These are phyloP conservation scores for Puntigrus tetrazona DNA, from an alignment of 2,113 vertebrate species.

Conservation along the genomic window DNA sequence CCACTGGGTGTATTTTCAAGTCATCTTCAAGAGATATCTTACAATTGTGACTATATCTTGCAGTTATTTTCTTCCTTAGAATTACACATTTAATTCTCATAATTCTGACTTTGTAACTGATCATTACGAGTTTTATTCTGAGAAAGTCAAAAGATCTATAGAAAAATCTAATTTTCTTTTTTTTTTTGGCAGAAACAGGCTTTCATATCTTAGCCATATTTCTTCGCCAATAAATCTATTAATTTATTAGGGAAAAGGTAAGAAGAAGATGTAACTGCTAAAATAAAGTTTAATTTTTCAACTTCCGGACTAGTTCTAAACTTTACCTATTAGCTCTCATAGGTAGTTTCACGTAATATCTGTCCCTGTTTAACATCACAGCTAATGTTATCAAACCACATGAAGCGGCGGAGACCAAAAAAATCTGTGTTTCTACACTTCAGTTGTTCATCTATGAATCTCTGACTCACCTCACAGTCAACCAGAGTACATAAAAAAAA, in stretches of 20 bases:
- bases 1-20: too few species aligned
- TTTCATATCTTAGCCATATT: background rate
- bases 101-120: too few species aligned
- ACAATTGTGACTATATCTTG: too few species aligned
- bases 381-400: background rate
- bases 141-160: too few species aligned
- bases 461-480: conserved; percentile 35
- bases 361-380: background rate
- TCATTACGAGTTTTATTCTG: too few species aligned
- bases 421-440: background rate
- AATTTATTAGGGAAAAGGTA: background rate
- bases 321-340: background rate
- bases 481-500: background rate
- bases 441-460: conserved; percentile 3
- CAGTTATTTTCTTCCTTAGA: too few species aligned
- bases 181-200: too few species aligned
- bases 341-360: background rate
- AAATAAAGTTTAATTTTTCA: background rate
- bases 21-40: too few species aligned
- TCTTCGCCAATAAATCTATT: background rate
- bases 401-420: background rate
- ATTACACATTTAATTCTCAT: too few species aligned
- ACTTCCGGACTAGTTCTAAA: background rate
- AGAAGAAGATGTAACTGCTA: background rate
- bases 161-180: too few species aligned